Base-by-base conservation (phyloP, 2,113 vertebrate genomes). In the Nerophis ophidion region DNA sequence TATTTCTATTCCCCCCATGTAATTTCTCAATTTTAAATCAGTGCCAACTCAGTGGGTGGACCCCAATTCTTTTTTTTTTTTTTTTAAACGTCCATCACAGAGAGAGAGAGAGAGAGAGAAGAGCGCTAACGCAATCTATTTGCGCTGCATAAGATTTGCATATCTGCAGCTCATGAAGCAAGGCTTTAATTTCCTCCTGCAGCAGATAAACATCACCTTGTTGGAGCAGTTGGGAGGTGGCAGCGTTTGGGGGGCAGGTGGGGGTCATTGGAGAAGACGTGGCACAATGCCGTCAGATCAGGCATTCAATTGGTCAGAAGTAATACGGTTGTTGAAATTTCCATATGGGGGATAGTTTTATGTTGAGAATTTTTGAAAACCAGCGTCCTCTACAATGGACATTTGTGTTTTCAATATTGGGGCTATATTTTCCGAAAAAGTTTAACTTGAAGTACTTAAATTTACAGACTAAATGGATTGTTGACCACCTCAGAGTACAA, bases 131-230 rank as follows among this genome's bases (percentile, higher is more conserved):
- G 71, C 81, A 84, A 86, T 86, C 84, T 87, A 87, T 86, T 86
- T 86, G 81, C 80, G 73, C 74, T 68, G 81, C 81, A 46, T 74
- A 59, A 70, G 71, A 95, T 96, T 93, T 96, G 93, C 93, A 92
- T 93, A 93, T 91, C 92, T 91, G 91, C 83, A 84, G 87, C 91
- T 91, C 89, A 90, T 91, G 91, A 92, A 77, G 92, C 91, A 88
- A 85, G 86, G 86, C 89, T 96, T 95, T 97, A 95, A 97, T 97
- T 97, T 96, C 95, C 95, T 95, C 94, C 91, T 91, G 91, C 92
- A 90, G 89, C 88, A 92, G 94, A 97, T 97, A 95, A 92, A 95
- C 93, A 97, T 97, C 95, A 94, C 91, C 90, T 92, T 93, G 92
- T 92, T 93, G 92, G 93, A 95, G 93, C 92, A 93, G 92, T 93